A percentile compares a stretch with the other conserved stretches of the same genome.
phyloP scores from a whole-genome alignment of 2,113 vertebrate species.

The Neoarius graeffei region DNA sequence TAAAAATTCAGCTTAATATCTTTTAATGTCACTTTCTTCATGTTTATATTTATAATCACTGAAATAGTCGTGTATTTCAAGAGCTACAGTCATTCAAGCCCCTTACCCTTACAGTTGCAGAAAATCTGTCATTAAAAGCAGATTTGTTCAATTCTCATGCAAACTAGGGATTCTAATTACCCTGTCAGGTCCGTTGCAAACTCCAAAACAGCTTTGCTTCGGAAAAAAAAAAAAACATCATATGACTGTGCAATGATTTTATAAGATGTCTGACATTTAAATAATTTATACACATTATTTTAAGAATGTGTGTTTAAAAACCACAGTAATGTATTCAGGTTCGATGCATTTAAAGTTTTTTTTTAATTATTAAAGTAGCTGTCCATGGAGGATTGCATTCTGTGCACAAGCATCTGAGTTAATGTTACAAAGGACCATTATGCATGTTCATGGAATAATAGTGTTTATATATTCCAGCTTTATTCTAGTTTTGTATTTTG shows the following conservation, averaged over 20 bases:
- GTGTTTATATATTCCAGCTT: no score
- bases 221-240: not conserved
- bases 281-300: not conserved
- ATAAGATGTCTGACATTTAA: not conserved
- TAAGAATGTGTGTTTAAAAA: not conserved
- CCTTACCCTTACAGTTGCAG: not conserved
- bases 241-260: not conserved
- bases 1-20: not conserved
- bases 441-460: no score
- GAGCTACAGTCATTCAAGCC: not conserved
- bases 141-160: not conserved
- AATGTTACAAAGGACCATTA: no score
- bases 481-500: no score
- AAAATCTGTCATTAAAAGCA: not conserved
- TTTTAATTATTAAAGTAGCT: no score
- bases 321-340: not conserved
- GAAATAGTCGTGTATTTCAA: not conserved
- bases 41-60: no score
- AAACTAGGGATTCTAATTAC: not conserved
- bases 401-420: no score
- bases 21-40: constrained; percentile 1
- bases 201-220: not conserved
- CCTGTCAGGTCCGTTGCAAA: not conserved
- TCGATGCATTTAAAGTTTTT: not conserved
- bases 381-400: no score